Conservation (phyloP, 2,888 invertebrate species). For the Ctenicera cuprea region DNA sequence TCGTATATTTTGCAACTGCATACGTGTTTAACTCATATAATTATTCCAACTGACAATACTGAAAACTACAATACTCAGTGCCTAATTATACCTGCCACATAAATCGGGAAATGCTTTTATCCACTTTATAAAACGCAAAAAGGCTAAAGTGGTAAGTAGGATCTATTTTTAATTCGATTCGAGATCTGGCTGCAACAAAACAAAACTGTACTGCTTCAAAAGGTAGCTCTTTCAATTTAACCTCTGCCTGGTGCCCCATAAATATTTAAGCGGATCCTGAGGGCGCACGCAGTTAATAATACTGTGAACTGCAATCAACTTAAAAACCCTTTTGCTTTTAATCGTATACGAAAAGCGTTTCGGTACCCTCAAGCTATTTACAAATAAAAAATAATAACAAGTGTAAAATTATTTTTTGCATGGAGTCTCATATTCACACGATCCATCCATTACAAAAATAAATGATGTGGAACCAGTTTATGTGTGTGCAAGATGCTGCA, state of each 20-base stretch:
- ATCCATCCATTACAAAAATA: constrained; percentile 25
- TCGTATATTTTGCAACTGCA: too few species aligned
- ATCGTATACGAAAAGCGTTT: constrained; percentile 16
- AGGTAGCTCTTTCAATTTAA: constrained; percentile 13
- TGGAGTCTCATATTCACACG: constrained; percentile 10
- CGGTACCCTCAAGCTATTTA: not conserved
- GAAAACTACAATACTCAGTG: too few species aligned
- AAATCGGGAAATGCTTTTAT: too few species aligned
- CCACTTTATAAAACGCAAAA: too few species aligned
- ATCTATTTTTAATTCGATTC: too few species aligned
- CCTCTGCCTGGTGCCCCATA: constrained; percentile 13
- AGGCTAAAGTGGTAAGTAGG: too few species aligned
- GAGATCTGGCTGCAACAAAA: too few species aligned
- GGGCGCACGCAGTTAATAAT: constrained; percentile 19
- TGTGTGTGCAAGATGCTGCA: constrained; percentile 30
- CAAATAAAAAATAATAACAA: constrained; percentile 19
- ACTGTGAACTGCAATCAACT: constrained; percentile 30
- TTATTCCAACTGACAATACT: too few species aligned
- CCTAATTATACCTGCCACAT: too few species aligned
- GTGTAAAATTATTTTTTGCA: constrained; percentile 29
- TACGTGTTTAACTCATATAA: too few species aligned
- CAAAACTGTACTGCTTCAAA: not conserved
- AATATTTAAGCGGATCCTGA: constrained; percentile 21
- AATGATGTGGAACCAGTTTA: constrained; percentile 19
- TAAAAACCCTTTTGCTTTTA: constrained; percentile 24